phyloP scores from a whole-genome alignment of 2,113 vertebrate genomes.

The Limnothrissa miodon region DNA sequence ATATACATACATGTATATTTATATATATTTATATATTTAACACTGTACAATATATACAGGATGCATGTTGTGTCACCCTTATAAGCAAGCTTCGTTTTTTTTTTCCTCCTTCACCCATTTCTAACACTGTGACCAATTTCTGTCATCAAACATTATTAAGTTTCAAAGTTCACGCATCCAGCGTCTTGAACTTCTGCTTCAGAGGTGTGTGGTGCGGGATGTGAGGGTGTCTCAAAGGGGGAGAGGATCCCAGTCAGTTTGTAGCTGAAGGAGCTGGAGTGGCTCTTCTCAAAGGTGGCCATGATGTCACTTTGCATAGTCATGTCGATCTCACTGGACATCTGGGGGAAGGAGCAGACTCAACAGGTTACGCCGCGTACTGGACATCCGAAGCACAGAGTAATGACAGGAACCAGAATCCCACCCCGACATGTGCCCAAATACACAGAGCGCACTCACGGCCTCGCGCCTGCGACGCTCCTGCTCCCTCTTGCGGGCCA shows the following conservation, averaged over 20 bases:
- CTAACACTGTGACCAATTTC: neutral
- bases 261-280: neutral
- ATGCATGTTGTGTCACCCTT: neutral
- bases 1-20: constrained; percentile 1
- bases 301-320: constrained; percentile 85
- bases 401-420: neutral
- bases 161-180: neutral
- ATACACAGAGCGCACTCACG: constrained; percentile 70
- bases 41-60: constrained; percentile 15
- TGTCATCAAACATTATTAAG: neutral
- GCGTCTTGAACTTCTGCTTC: neutral
- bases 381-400: neutral
- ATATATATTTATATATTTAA: constrained; percentile 16
- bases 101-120: neutral
- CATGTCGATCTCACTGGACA: constrained; percentile 81
- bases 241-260: neutral
- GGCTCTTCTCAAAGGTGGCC: constrained; percentile 83
- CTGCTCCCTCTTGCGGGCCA: constrained; percentile 85
- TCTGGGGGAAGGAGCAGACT: constrained; percentile 65
- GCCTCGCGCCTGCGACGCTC: constrained; percentile 83
- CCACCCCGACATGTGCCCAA: neutral
- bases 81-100: neutral
- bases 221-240: neutral
- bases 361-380: neutral
- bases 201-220: neutral